Conservation (phyloP, 2,113 vertebrate genomes). For the Indri indri region DNA sequence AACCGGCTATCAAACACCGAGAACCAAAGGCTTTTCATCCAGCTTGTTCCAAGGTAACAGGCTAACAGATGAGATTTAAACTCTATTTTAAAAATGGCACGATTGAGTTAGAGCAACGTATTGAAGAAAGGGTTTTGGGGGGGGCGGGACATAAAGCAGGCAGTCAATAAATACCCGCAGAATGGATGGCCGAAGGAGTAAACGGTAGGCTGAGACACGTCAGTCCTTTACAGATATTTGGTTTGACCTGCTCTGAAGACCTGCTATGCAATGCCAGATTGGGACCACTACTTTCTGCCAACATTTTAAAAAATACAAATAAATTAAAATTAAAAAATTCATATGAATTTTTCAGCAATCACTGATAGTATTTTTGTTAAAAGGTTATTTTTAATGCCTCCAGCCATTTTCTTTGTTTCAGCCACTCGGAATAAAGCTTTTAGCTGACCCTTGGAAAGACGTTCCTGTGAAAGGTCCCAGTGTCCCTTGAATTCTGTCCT, state of each 20-base stretch:
- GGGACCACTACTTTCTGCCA: not conserved
- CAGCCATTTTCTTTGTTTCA: not conserved
- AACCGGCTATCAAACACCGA: not conserved
- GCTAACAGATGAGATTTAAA: not conserved
- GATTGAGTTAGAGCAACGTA: not conserved
- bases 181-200: not conserved
- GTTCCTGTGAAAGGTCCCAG: not conserved
- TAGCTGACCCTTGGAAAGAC: not conserved
- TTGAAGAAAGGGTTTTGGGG: not conserved
- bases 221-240: not conserved
- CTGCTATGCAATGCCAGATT: not conserved
- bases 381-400: not conserved
- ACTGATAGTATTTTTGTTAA: not conserved
- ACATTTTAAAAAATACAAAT: not conserved
- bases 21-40: not conserved
- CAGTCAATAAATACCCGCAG: not conserved
- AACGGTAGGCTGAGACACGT: not conserved
- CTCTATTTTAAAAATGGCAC: not conserved
- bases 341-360: not conserved
- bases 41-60: not conserved
- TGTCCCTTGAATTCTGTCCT: not conserved
- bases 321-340: not conserved
- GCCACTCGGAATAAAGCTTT: not conserved
- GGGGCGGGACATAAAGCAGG: not conserved
- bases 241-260: not conserved